Base-by-base conservation (phyloP, 1,140 invertebrate species). In the Drosophila santomea region DNA sequence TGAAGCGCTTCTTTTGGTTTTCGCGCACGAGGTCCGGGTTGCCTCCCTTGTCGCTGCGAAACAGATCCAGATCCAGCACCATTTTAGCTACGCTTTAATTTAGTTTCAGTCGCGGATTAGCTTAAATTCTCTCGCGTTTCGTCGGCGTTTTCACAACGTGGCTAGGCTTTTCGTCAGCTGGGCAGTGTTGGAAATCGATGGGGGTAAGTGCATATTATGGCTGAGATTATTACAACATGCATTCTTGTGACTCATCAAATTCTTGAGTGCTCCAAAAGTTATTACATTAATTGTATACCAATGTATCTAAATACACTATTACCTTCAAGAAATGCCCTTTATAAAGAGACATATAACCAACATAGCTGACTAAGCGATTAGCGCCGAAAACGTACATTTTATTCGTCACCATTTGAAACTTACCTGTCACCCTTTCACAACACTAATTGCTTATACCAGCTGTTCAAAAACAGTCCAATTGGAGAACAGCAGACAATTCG, bases 11-110 rank as follows among this genome's bases (percentile, higher is more conserved):
- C 28, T 93, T 95, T 93, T 99, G 98, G 89, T 98, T 99, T 88
- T 99, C 96, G 14, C 97, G 95, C 23, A 99, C 96, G 92, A 97
- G 96, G 12, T 98, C 96, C 0, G 98, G 97, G 93, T 98, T 95
- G 17, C 97, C 97, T 23, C 99, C 98, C 93, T 99, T 99, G 79
- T 99, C 98, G 3, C 95, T 94, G 44, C 99, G 96, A 92, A 99
- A 99, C 50, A 98, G 93, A 93, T 99, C 98, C 81, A 99, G 94
- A 93, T 99, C 98, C n/a, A 99, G 94, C 50, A 99, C 98, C 99
- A 99, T 99, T 47, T 68, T 82, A 45, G 57, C 25, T 41, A 47
- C 5, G 20, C 41, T 64, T 48, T 64, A 51, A 47, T 47, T 36
- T 25, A 72, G 38, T 55, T 41, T 39, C 23, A 74, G 61, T 50